A percentile compares a stretch with the other conserved stretches of the same genome.
phyloP scores from a whole-genome alignment of 35 echinoderm and acorn worm species.

The Diadema setosum region DNA sequence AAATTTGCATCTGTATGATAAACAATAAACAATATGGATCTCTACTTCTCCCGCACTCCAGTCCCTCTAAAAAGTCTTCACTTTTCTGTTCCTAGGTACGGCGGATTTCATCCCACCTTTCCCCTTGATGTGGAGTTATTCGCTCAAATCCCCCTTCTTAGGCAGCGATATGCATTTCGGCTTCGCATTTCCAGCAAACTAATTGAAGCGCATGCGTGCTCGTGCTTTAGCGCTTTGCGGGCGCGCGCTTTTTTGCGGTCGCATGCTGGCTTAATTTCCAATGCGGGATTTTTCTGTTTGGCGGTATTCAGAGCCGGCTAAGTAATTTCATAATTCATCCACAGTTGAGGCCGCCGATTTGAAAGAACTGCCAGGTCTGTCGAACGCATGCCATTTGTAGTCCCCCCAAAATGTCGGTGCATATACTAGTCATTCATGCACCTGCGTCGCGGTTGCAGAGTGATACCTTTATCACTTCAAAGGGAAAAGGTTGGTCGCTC shows the following conservation, averaged over 20 bases:
- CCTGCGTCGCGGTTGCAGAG: too few relatives aligned
- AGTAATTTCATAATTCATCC: background rate
- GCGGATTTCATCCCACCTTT: background rate
- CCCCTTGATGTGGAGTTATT: background rate
- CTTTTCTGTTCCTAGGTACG: too few relatives aligned
- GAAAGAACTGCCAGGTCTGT: too few relatives aligned
- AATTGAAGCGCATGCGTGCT: background rate
- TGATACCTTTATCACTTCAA: too few relatives aligned
- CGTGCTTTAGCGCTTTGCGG: too few relatives aligned
- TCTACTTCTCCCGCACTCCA: too few relatives aligned
- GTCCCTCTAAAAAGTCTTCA: too few relatives aligned
- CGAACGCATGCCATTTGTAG: too few relatives aligned
- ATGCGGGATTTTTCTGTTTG: background rate
- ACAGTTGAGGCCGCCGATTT: background rate
- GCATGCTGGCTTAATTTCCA: background rate
- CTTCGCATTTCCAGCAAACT: background rate
- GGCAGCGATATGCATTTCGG: background rate
- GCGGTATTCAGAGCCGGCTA: background rate
- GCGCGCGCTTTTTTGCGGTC: background rate
- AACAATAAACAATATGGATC: constrained; percentile 13
- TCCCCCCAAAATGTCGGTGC: too few relatives aligned
- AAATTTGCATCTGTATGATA: background rate
- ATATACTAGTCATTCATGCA: too few relatives aligned
- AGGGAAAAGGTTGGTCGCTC: too few relatives aligned
- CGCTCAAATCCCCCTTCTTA: background rate